These are phyloP conservation scores for Macrocentrus cingulum DNA, from an alignment of 1,140 invertebrate genomes.

Conservation along the genomic window DNA sequence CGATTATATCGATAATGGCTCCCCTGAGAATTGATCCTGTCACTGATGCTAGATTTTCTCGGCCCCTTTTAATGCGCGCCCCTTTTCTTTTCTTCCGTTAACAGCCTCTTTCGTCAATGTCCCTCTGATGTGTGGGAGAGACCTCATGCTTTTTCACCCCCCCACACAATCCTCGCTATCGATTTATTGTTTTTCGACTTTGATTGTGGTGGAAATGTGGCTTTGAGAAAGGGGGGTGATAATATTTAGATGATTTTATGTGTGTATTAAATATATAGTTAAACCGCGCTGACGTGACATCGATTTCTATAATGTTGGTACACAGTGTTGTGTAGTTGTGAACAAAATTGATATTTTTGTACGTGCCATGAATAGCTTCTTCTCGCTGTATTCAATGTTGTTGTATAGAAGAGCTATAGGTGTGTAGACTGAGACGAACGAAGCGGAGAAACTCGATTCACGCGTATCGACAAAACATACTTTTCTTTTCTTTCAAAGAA, in stretches of 20 bases:
- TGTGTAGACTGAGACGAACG: conserved; percentile 13
- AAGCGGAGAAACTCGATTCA: conserved; percentile 24
- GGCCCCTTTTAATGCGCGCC: no score
- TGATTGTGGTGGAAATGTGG: neutral
- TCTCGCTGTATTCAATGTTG: no score
- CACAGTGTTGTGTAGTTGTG: conserved; percentile 8
- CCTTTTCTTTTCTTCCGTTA: no score
- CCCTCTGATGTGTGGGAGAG: no score
- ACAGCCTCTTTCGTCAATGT: no score
- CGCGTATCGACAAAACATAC: conserved; percentile 22
- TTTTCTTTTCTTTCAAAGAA: conserved; percentile 25
- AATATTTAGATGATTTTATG: neutral
- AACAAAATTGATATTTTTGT: conserved; percentile 19
- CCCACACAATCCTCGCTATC: no score
- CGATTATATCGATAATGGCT: conserved; percentile 32
- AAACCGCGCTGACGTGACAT: conserved; percentile 1
- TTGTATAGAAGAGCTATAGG: conserved; percentile 1
- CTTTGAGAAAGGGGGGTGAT: neutral
- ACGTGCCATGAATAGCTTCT: conserved; percentile 21
- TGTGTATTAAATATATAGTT: neutral
- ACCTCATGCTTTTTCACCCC: no score
- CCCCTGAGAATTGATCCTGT: conserved; percentile 25
- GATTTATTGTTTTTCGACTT: no score
- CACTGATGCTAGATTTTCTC: neutral
- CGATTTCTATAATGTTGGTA: conserved; percentile 11